Base-by-base conservation (phyloP, 2,888 invertebrate genomes). In the Drosophila neonasuta region DNA sequence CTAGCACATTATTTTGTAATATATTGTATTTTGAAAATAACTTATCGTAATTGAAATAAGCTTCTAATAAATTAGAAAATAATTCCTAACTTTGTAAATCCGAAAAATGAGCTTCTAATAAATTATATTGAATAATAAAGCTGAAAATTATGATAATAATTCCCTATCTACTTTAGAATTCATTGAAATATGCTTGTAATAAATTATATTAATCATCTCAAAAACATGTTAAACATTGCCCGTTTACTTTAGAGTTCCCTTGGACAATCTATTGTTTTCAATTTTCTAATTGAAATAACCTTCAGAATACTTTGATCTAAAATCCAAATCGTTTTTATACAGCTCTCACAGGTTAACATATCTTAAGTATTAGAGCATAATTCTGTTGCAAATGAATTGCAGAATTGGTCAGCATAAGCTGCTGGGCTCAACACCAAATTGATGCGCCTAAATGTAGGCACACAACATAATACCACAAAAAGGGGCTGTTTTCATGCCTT, bases 401-500 rank as follows among this genome's bases (percentile, higher is more conserved):
- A 10, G 6, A 50, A 50, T 46, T 56, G 39, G n/a, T 13, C 13
- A 15, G 20, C 20, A 29, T 50, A 50, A 60, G 39, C 66, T 51
- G 24, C 3, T 8, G 13, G 39, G 29, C 56, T 59, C 39, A 60
- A 41, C 48, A 59, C 58, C 42, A 60, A 62, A 49, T 59, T 46
- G 51, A 32, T 42, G 39, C 75, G 69, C 69, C 83, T 58, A 80
- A 80, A 80, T 74, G 73, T 67, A 62, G 75, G 56, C 73, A 69
- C 36, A 41, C 30, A 71, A 51, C 30, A 34, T 50, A 50, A 36
- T 50, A 24, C 24, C 46, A 17, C 24, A 24, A 8, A 36, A 45
- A 15, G 17, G 54, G 29, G 65, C 42, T 60, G 68, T 41, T 41
- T 39, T 11, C 24, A 51, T 74, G 60, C 76, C 65, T 72, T 68